Base-by-base conservation (phyloP, 2,888 invertebrate genomes). In the Aethes cnicana region DNA sequence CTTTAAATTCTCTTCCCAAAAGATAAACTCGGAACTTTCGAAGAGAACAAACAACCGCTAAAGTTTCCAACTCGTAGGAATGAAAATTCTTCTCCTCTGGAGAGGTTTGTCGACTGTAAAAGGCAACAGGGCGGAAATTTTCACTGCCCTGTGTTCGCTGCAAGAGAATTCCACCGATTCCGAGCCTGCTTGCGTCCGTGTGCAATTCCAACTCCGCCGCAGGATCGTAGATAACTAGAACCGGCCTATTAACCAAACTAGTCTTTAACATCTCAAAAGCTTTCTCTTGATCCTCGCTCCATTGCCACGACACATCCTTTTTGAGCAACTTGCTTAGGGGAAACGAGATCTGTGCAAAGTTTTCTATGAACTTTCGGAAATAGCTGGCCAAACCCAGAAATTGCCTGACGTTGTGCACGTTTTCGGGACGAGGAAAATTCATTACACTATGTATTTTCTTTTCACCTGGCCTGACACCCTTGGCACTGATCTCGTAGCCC, bases 161-260 rank as follows among this genome's bases (percentile, higher is more conserved):
- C 6, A 48, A 16, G n/a, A 54, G 25, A 2, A 54, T 43, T 2
- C 54, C 54, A 4, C 54, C 54, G 14, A 52, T 7, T 2, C 55
- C 55, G 7, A 42, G 1, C 12, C 26, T 35, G 6, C 43, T 52
- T 1, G 58, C 58, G 46, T 59, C 56, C 7, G 49, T 44, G 46
- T 55, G 53, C 28, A 59, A 17, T 43, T 35, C 55, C 14, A 55
- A 54, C 66, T 72, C 6, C 12, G 54, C 5, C 43, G 48, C 9
- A 5, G 52, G 52, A 26, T 55, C 48, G 41, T 64, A 76, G 4
- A 72, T 58, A 4, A 56, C 49, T 14, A 71, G 44, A 18, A 66
- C 57, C 4, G 47, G 55, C 12, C 52, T 47, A 9, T 49, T 28
- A 23, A 48, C 26, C 23, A 54, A 28, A 1, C 8, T 36, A 2